Base-by-base conservation (phyloP, 2,888 invertebrate species). In the Beris morrisii region DNA sequence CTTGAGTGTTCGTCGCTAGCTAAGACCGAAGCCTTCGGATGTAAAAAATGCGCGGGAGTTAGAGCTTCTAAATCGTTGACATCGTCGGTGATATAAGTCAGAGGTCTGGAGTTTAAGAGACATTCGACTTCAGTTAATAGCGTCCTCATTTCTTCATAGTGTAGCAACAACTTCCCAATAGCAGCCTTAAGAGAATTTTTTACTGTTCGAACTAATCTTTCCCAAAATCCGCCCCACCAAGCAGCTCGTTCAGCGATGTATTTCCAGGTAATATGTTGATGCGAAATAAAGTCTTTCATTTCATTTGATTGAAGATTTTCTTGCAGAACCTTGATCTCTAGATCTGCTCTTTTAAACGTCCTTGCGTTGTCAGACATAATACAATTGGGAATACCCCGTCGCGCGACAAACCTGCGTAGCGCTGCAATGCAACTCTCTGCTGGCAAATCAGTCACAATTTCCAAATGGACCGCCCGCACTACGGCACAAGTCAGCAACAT, bases 221-320 rank as follows among this genome's bases (percentile, higher is more conserved):
- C 67, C 64, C 67, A 64, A 53, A 67, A 67, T 4, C 67, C 67
- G 38, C 50, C 63, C 58, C 4, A 58, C 68, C 12, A 66, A 44
- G 28, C 57, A 13, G 64, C 67, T 53, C 67, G 50, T 58, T 67
- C 58, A 3, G 64, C 54, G 6, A 61, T 59, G 44, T 43, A 66
- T 4, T 59, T 4, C 57, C 63, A 67, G 28, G 46, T 45, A 9
- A 56, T 30, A 44, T 28, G 13, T 15, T 43, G n/a, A 4, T 46
- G n/a, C 58, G 52, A n/a, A 44, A 57, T n/a, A 32, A 67, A 67
- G 11, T 30, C 53, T 15, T 52, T 63, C n/a, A 64, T n/a, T 1
- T 22, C 45, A 4, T 50, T 4, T 9, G 13, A 22, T 5, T 4
- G 12, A 9, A 22, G 15, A 9, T 4, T 11, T 22, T 22, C 13